These are phyloP conservation scores for Chaetorhynchus papuensis DNA, from an alignment of 2,113 vertebrate genomes.

Conservation along the genomic window DNA sequence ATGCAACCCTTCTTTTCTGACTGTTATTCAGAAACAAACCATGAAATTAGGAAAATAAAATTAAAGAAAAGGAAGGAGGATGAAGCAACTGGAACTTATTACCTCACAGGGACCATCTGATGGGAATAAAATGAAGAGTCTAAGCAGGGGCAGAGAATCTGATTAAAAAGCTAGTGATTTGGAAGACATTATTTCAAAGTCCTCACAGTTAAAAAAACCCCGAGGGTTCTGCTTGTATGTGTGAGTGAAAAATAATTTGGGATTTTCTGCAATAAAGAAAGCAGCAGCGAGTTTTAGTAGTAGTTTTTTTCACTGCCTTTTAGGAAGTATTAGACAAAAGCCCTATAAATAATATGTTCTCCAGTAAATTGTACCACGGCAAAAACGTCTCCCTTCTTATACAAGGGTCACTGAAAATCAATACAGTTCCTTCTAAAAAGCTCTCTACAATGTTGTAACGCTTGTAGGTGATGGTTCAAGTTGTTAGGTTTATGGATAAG, in stretches of 20 bases:
- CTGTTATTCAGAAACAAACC: neutral
- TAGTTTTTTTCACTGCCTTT: neutral
- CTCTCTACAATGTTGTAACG: neutral
- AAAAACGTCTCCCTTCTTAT: neutral
- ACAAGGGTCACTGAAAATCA: slow-evolving; percentile 19
- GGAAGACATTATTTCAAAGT: neutral
- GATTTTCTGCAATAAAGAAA: neutral
- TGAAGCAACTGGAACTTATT: neutral
- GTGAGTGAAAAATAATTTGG: neutral
- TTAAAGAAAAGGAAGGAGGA: neutral
- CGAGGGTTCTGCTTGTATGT: neutral
- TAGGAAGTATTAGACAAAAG: neutral
- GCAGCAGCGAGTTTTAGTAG: neutral
- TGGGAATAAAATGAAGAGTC: neutral
- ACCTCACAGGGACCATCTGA: neutral
- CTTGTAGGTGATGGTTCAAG: slow-evolving; percentile 17
- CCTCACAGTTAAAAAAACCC: neutral
- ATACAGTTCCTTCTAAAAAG: neutral
- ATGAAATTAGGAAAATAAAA: neutral
- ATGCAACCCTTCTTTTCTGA: neutral
- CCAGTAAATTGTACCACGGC: neutral
- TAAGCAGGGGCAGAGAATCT: neutral
- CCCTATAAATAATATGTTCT: neutral
- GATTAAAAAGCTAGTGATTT: neutral
- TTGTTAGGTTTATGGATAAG: neutral